Percentiles rank a stretch among this genome's conserved stretches.
phyloP scores from a whole-genome alignment of 1,140 invertebrate species.

The Drosophila truncata region DNA sequence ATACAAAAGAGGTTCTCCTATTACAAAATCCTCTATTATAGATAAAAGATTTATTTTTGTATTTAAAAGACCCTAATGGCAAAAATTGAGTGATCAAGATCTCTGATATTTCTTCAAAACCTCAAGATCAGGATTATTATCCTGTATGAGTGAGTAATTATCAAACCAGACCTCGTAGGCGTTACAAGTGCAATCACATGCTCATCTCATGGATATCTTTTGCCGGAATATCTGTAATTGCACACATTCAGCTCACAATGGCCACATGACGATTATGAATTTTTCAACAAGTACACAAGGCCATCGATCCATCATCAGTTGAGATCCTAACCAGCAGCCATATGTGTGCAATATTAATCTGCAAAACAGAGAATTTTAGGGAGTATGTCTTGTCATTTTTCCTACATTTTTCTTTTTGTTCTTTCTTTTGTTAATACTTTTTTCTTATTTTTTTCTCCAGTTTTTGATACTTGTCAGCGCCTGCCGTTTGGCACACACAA shows the following conservation, averaged over 20 bases:
- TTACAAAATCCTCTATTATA: slow-evolving; percentile 5
- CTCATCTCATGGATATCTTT: slow-evolving; percentile 49
- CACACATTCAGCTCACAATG: slow-evolving; percentile 47
- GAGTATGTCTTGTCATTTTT: slow-evolving; percentile 43
- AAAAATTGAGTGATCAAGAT: slow-evolving; percentile 32
- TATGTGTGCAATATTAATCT: slow-evolving; percentile 81
- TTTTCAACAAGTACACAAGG: slow-evolving; percentile 55
- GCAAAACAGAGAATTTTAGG: slow-evolving; percentile 41
- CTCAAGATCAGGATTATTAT: slow-evolving; percentile 4
- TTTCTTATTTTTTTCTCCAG: neutral
- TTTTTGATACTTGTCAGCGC: slow-evolving; percentile 44
- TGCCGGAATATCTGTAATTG: slow-evolving; percentile 51
- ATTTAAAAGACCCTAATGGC: neutral
- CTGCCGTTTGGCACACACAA: slow-evolving; percentile 50
- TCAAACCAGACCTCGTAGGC: slow-evolving; percentile 10
- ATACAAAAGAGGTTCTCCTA: slow-evolving; percentile 6
- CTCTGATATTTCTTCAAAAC: slow-evolving; percentile 10
- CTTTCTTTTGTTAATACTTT: slow-evolving; percentile 10
- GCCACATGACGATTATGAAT: slow-evolving; percentile 45
- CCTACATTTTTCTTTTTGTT: slow-evolving; percentile 9
- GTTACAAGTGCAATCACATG: slow-evolving; percentile 54
- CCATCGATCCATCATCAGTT: slow-evolving; percentile 62
- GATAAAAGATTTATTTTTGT: neutral
- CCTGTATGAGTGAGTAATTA: slow-evolving; percentile 16
- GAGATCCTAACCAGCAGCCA: slow-evolving; percentile 43